Evolutionary conservation across 2,113 vertebrate genomes (phyloP), one percentile per base, ranked within the genome.

Genomic region (Colius striatus): DNA sequence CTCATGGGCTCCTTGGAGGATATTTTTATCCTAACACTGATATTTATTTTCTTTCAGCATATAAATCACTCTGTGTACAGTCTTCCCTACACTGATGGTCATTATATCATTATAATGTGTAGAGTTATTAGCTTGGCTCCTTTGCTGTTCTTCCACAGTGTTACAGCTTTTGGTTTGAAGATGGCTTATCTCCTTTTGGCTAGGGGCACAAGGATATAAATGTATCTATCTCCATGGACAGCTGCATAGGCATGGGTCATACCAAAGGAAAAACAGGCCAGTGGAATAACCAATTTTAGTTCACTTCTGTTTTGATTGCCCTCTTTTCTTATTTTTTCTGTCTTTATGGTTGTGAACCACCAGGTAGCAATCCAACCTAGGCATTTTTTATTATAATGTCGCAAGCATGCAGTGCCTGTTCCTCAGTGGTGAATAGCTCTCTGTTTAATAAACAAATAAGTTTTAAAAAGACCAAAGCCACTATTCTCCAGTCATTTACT

Each of bases 11-110:
- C 48, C 48, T 63, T 75, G 63, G 48, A 81, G 61, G 34, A 57
- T 82, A 78, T 81, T 95, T 96, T 92, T 91, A 68, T 84, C 57
- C 13, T 62, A 74, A 86, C 51, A 55, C 16, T 75, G 51, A 60
- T 78, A 72, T 61, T 94, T 93, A 6, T 63, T 90, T 90, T 78
- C 55, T 78, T 81, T 68, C 57, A 75, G 66, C 26, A 36, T 61
- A 89, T 78, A 87, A 78, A 87, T 91, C 4, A 71, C 11, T 63
- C 21, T 26, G 48, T n/a, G 32, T 90, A 87, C 60, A 66, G 12
- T 60, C 34, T 11, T 93, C 16, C 32, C 90, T 74, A 66, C 43
- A 77, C 29, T 34, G 32, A 47, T 71, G 27, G 67, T 16, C 45
- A 71, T 88, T 88, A 34, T 71, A 45, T 36, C 53, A 61, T 43